Evolutionary conservation across 1,140 invertebrate species (phyloP), one percentile per base, ranked within the genome.

Genomic region (Sinella curviseta): DNA sequence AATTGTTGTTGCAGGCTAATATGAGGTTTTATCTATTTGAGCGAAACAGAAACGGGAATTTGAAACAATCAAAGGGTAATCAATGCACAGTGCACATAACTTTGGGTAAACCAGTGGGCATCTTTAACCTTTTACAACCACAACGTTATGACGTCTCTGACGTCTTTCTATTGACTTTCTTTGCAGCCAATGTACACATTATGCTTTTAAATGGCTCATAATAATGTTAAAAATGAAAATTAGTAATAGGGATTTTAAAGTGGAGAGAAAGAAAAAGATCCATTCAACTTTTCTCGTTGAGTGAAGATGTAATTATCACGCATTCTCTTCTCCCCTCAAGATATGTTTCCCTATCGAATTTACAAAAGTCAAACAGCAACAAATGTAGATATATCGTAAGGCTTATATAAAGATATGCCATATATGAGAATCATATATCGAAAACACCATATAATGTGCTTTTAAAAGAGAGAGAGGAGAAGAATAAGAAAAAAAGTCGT

Each of bases 201-300:
- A 65, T 65, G 57, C 24, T 65, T 65, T 65, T 26, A 65, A 65
- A 65, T 65, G 57, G 24, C 57, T 65, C 57, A 65, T 65, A 65
- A 65, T 65, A 65, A 26, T n/a, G 57, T 17, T 48, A 65, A 65
- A 65, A 26, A 65, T 26, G 57, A 65, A 48, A 65, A 65, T 65
- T 65, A 65, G 57, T 65, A 65, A 65, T 65, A 17, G 26, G 57
- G 39, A 26, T 14, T 65, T 65, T 65, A 65, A 65, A 65, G 26
- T 65, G 24, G 16, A n/a, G 57, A 65, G 39, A 12, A 48, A 48
- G 39, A 48, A 20, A 48, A 4, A 65, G 57, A 65, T 65, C 26
- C 24, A 65, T 65, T 65, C 57, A 14, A 26, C 16, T 14, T 65
- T n/a, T n/a, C 8, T 26, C 20, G 39, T 20, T 48, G 39, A 48